Evolutionary conservation across 2,888 invertebrate genomes (phyloP).

Genomic region (Mesoligia furuncula): DNA sequence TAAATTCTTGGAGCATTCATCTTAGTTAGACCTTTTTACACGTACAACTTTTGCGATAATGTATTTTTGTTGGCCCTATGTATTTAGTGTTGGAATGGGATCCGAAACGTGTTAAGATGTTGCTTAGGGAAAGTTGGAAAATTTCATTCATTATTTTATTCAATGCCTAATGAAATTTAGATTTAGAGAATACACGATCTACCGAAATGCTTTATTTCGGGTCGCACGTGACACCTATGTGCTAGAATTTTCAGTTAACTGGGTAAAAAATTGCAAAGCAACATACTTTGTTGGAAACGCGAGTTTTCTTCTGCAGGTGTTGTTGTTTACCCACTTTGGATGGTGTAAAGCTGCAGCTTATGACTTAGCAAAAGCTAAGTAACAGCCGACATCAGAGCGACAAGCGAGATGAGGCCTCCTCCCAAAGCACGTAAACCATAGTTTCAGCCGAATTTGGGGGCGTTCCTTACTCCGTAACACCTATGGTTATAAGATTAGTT

Average conservation of each 20-base stretch:
- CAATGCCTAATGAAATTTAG: slow-evolving; percentile 43
- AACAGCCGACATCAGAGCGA: neutral
- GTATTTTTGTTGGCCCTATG: slow-evolving; percentile 57
- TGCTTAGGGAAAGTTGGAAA: slow-evolving; percentile 27
- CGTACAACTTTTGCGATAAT: slow-evolving; percentile 65
- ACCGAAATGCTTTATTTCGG: slow-evolving; percentile 33
- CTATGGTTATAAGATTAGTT: neutral
- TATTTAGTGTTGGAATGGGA: slow-evolving; percentile 49
- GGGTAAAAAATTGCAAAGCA: neutral
- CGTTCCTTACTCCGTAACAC: neutral
- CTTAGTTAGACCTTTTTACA: slow-evolving; percentile 68
- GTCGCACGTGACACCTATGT: slow-evolving; percentile 12
- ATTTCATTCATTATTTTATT: no score
- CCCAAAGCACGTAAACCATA: neutral
- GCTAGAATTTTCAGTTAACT: neutral
- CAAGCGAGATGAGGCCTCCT: neutral
- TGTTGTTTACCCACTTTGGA: neutral
- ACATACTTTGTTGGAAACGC: neutral
- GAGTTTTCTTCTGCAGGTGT: neutral
- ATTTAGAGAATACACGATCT: slow-evolving; percentile 21
- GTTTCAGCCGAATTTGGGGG: neutral
- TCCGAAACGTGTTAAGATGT: slow-evolving; percentile 54
- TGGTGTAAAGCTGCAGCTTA: neutral
- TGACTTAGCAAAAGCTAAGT: no score
- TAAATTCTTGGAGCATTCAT: slow-evolving; percentile 70